Evolutionary conservation across 2,113 vertebrate species (phyloP).

Genomic region (Antechinus stuartii): DNA sequence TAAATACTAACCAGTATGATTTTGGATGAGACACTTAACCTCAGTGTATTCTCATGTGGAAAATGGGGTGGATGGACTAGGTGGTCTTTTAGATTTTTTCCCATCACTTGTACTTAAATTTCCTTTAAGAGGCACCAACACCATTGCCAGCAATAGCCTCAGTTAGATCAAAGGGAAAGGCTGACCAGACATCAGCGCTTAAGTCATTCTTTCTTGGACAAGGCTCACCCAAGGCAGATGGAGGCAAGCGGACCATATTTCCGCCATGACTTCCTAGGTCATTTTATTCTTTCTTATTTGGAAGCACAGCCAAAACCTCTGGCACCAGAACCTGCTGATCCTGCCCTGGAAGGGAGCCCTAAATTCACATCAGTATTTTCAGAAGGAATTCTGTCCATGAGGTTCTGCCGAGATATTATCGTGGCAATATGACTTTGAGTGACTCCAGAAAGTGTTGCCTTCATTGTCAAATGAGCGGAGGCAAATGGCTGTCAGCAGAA

Average conservation of each 20-base stretch:
- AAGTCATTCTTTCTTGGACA: background rate
- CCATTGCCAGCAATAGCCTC: background rate
- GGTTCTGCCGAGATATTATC: background rate
- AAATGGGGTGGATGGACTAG: background rate
- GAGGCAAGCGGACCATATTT: background rate
- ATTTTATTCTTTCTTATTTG: constrained; percentile 1
- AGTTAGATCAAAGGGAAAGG: background rate
- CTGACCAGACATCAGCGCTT: background rate
- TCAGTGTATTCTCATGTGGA: background rate
- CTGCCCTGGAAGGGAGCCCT: background rate
- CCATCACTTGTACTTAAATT: background rate
- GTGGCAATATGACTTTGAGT: background rate
- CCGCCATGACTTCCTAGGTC: background rate
- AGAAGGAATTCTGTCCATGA: constrained; percentile 1
- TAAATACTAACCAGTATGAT: background rate
- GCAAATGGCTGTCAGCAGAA: background rate
- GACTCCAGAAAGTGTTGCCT: background rate
- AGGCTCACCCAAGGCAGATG: background rate
- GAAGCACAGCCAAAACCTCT: background rate
- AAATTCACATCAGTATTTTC: constrained; percentile 9
- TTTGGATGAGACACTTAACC: background rate
- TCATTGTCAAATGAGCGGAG: constrained; percentile 10
- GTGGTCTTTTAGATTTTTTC: background rate
- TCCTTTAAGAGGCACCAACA: background rate
- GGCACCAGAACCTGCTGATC: background rate